Base-by-base conservation (phyloP, 2,113 vertebrate species). In the Heliornis fulica region DNA sequence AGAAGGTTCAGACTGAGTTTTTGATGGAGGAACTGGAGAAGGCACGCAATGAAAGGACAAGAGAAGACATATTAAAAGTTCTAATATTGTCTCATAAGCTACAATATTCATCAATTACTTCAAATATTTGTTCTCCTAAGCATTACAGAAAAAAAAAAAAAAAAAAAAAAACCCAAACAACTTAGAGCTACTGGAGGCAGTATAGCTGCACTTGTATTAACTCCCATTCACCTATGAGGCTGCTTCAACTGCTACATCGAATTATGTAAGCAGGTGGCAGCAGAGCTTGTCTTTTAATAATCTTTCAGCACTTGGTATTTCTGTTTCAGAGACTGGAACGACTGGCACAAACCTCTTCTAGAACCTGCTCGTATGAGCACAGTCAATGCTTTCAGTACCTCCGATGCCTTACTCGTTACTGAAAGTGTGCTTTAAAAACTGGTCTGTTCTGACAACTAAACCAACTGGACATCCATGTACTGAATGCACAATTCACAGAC, bases 21-120 rank as follows among this genome's bases (percentile, higher is more conserved):
- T 99, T 98, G 98, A 98, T 97, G 98, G 99, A 95, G 98, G 98
- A 98, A 98, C 99, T 99, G 98, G 83, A 99, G 98, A 98, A 97
- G 59, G 91, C 93, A 96, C 80, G 89, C 36, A 93, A 91, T 13
- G 65, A 95, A 95, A 97, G 56, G 85, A 85, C 95, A 96, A 98
- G 60, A 90, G 57, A 91, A 66, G 76, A 85, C 29, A 93, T 9
- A 94, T 96, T 92, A 84, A 65, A n/a, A 84, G 15, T 80, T 84
- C 29, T 26, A 69, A 56, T 87, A 77, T n/a, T 64, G 61, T 41
- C 21, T 28, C 2, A 1, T 59, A 91, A 63, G 18, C 34, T 36
- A 43, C 17, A 46, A 36, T 34, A 72, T 64, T 84, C 10, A 83
- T 57, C 81, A 57, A 61, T 38, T 53, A 82, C n/a, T 71, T 53